phyloP scores from a whole-genome alignment of 2,888 invertebrate genomes.

The Timema cristinae region DNA sequence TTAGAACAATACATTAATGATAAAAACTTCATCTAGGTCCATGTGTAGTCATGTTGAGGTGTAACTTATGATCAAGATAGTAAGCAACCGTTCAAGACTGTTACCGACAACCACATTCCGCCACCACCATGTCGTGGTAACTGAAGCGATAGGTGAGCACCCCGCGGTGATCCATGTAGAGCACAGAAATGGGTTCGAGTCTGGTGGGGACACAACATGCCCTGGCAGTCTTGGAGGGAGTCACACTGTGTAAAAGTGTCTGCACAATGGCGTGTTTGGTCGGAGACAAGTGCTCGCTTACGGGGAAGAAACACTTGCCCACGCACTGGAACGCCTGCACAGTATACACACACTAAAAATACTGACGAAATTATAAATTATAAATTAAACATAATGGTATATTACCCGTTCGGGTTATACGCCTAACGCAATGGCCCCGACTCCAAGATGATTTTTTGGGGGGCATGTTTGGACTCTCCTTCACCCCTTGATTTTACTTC shows the following conservation, averaged over 20 bases:
- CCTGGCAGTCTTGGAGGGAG: conserved; percentile 43
- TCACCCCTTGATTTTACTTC: no score
- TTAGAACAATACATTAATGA: no score
- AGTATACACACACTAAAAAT: background rate
- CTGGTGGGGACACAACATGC: conserved; percentile 61
- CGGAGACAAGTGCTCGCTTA: conserved; percentile 53
- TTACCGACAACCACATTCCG: conserved; percentile 61
- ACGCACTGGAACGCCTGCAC: conserved; percentile 53
- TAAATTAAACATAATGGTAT: no score
- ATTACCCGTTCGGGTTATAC: no score
- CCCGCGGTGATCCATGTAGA: conserved; percentile 56
- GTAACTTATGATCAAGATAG: no score
- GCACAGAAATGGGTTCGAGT: conserved; percentile 58
- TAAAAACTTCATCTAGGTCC: no score
- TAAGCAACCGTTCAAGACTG: background rate
- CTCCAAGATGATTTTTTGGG: no score
- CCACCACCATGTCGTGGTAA: conserved; percentile 63
- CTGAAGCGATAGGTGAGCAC: conserved; percentile 59
- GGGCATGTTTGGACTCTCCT: no score
- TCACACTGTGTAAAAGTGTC: conserved; percentile 47
- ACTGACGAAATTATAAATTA: background rate
- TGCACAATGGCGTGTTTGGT: conserved; percentile 53
- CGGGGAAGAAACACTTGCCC: conserved; percentile 54
- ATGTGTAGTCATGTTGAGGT: no score
- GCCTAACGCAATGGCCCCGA: no score